Evolutionary conservation across 2,797 vertebrate species (phyloP).

Genomic region (Enteromius unitaeniatus): DNA sequence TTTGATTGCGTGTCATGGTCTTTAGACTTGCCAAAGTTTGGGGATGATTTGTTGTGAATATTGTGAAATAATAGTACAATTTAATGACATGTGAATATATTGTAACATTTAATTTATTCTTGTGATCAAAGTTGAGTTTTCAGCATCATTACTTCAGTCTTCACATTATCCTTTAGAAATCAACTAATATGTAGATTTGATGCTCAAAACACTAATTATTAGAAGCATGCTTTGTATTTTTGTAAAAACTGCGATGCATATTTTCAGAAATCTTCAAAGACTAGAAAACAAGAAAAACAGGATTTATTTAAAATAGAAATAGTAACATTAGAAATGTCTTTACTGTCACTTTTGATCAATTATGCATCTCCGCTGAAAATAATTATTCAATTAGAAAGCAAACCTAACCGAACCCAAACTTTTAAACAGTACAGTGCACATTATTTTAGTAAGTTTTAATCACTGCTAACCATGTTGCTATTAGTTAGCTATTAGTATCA

Average conservation of each 20-base stretch:
- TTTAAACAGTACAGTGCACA: no score
- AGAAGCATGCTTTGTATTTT: not conserved
- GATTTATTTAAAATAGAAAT: not conserved
- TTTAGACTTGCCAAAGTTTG: not conserved
- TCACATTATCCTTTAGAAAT: not conserved
- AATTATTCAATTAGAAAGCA: not conserved
- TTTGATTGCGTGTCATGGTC: not conserved
- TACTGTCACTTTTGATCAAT: not conserved
- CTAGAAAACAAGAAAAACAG: not conserved
- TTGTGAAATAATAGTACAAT: not conserved
- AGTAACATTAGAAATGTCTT: not conserved
- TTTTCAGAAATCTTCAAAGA: not conserved
- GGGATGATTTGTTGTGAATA: not conserved
- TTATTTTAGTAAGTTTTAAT: not conserved
- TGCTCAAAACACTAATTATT: not conserved
- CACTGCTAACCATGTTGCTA: not conserved
- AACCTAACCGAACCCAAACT: not conserved
- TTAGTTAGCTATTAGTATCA: not conserved
- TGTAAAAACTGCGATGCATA: not conserved
- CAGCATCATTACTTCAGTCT: not conserved
- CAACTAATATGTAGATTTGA: not conserved
- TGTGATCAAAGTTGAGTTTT: not conserved
- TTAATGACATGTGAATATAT: not conserved
- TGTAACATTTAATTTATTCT: not conserved
- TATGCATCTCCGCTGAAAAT: not conserved